Evolutionary conservation across 2,113 vertebrate genomes (phyloP), one percentile per base, ranked within the genome.

Genomic region (Hoplias malabaricus): DNA sequence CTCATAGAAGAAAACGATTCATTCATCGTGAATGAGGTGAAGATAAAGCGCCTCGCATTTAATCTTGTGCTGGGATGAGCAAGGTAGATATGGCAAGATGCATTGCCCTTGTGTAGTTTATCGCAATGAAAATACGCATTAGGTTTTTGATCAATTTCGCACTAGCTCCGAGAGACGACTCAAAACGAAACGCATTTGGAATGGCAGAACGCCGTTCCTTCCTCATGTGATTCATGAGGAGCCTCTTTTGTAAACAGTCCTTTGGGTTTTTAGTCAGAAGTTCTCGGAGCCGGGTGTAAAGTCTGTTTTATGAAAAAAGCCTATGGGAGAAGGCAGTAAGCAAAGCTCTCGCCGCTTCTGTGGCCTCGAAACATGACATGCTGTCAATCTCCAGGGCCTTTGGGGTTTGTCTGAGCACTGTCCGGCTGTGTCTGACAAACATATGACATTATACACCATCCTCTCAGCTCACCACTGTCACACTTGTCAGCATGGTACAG

Each of bases 361-460:
- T 46, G 50, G 71, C 54, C 13, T 33, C 33, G 11, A 68, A 71
- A 80, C 69, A 68, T 68, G 42, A 43, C 62, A 34, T 69, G n/a
- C 70, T 77, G 78, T 73, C 69, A 69, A 23, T 77, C 29, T 25
- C 16, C 33, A 46, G 50, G 59, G 54, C 77, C 54, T 25, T 12
- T 56, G 65, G 56, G 78, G 63, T 67, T 81, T 54, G 27, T 61
- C 73, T 69, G 48, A 81, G 61, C 53, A 67, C 53, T 81, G 79
- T 66, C 79, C 42, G 36, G 71, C 61, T 62, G 31, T 43, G 42
- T 83, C 69, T 80, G 75, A 81, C 82, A 81, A 84, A 84, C 75
- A 84, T 63, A 68, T 59, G 71, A 75, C 79, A 75, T 79, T 78
- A 81, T 84, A 67, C 68, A 19, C 21, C 72, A 57, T 46, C 71